Evolutionary conservation across 2,797 vertebrate genomes (phyloP).

Genomic region (Heteromormyrus szaboi): DNA sequence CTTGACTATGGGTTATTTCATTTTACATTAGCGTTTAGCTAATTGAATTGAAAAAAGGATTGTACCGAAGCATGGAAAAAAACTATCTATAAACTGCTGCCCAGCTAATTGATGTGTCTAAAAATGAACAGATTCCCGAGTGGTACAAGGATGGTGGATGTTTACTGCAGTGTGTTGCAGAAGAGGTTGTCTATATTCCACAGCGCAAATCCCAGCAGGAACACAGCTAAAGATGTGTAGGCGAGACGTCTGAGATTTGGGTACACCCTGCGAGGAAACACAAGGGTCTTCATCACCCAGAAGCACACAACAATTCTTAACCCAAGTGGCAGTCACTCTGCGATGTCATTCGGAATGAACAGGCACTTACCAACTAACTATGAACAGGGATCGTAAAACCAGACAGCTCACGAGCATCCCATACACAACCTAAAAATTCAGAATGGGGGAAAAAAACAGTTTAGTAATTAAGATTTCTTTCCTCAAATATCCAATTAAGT

Average conservation of each 20-base stretch:
- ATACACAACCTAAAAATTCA: slow-evolving; percentile 82
- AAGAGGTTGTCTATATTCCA: slow-evolving; percentile 78
- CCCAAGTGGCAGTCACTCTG: not conserved
- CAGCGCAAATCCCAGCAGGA: slow-evolving; percentile 71
- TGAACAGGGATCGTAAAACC: slow-evolving; percentile 87
- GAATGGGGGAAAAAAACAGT: not conserved
- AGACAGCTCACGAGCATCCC: slow-evolving; percentile 80
- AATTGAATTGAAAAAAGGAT: not conserved
- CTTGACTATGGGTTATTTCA: not conserved
- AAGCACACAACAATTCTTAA: not conserved
- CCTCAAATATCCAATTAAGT: not conserved
- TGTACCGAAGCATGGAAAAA: not conserved
- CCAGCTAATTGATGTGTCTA: not conserved
- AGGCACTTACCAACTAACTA: slow-evolving; percentile 86
- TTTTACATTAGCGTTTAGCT: not conserved
- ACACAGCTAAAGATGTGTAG: slow-evolving; percentile 69
- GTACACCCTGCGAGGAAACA: slow-evolving; percentile 60
- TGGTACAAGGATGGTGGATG: not conserved
- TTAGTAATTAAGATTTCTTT: not conserved
- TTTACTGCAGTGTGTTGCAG: slow-evolving; percentile 68
- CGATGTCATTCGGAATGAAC: not conserved
- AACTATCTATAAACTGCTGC: not conserved
- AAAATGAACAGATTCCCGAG: not conserved
- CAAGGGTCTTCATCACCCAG: not conserved
- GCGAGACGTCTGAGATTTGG: slow-evolving; percentile 71